Base-by-base conservation (phyloP, 2,888 invertebrate genomes). In the Amphipyra tragopoginis region DNA sequence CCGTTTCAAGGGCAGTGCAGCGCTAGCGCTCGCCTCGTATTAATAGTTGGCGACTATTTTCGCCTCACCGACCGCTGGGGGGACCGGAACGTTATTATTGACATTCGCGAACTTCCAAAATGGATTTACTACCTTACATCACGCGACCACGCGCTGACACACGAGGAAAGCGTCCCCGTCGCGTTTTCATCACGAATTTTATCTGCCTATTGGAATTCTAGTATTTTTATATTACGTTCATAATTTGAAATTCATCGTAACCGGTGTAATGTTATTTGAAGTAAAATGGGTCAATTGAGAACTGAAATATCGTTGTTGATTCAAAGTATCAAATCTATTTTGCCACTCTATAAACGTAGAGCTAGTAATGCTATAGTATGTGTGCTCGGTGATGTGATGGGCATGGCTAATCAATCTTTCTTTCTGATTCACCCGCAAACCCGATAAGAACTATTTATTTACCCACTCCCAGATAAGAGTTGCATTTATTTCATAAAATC, bases 11-110 rank as follows among this genome's bases (percentile, higher is more conserved):
- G 94, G 93, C 94, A 91, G 81, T 93, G 94, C 94, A 93, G 90
- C 87, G 84, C 92, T 91, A 92, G 92, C 90, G 92, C 89, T 90
- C 90, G 87, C 86, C 85, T 85, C 83, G 86, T 93, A 93, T 94
- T 92, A 93, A 94, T 94, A 94, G 94, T 92, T 90, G 89, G 88
- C 88, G 90, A 93, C 93, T 94, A 94, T 94, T 94, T 93, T 92
- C 90, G 92, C 93, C 86, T 85, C 90, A 86, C 86, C 87, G 87
- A 85, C 86, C 85, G 85, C 89, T 86, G 88, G 90, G 90, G 76
- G 90, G 90, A 92, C 90, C 90, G 90, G 88, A 89, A 89, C 92
- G 90, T 91, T 93, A 93, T 91, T 93, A 93, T 93, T 93, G 94
- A 93, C 93, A 93, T 93, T 94, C 91, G 93, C 93, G 73, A 90